Evolutionary conservation across 2,797 vertebrate species (phyloP), one percentile per base, ranked within the genome.

Genomic region (Prionace glauca): DNA sequence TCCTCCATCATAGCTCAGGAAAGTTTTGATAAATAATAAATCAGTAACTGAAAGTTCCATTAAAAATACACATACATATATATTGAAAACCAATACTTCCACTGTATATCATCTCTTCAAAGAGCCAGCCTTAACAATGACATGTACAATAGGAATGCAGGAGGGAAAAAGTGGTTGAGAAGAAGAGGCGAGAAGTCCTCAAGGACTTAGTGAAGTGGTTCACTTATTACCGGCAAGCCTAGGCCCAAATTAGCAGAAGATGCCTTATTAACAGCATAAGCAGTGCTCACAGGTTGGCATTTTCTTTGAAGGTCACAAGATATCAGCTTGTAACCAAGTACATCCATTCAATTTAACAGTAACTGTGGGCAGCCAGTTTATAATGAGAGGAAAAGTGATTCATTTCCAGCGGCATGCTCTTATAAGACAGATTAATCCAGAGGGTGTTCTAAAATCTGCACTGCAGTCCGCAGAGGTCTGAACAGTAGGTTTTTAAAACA

Each of bases 11-110:
- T 22, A 8, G 90, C 11, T 50, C 62, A 69, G 62, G 3, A 92
- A 92, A 20, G 1, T 65, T 69, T 92, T 92, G 90, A 92, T 92
- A 67, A 92, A 92, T 92, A 92, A 92, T 92, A 92, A 36, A 92
- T 92, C 90, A 92, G n/a, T 36, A 69, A 92, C 65, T 92, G 22
- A 41, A 92, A 69, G 36, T 62, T 41, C n/a, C 90, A 45, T 92
- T 92, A 41, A 92, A 92, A n/a, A 92, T 41, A 69, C 65, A 92
- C 45, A 84, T 84, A 84, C 1, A 84, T 41, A 32, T 62, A n/a
- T 14, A 7, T 36, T 22, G 62, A 1, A 69, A n/a, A 69, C 29
- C 29, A 92, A 7, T 91, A 36, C 36, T 91, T 91, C 14, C 32
- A 91, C 4, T 60, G 60, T 60, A 41, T 18, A 8, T 91, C 62